These are phyloP conservation scores for Venustaconcha ellipsiformis DNA, from an alignment of 1,140 invertebrate genomes.

Conservation along the genomic window DNA sequence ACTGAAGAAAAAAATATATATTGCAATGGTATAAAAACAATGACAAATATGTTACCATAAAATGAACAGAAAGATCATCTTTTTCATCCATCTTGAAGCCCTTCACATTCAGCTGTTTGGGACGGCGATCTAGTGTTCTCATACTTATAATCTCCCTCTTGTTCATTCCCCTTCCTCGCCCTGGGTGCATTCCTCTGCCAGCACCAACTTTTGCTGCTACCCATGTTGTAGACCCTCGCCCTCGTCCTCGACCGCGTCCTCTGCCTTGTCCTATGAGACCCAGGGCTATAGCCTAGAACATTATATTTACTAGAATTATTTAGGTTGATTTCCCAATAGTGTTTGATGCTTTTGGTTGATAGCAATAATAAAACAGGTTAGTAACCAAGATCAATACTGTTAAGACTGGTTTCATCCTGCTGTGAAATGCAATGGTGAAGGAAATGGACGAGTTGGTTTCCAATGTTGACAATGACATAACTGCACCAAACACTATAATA, in stretches of 20 bases:
- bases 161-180: constrained; percentile 35
- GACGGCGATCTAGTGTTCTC: constrained; percentile 83
- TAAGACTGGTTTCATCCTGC: background rate
- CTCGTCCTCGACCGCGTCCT: constrained; percentile 36
- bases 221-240: constrained; percentile 41
- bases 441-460: background rate
- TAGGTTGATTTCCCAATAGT: background rate
- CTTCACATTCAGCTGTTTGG: constrained; percentile 82
- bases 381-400: background rate
- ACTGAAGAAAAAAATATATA: no score
- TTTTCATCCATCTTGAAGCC: constrained; percentile 82
- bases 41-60: constrained; percentile 74
- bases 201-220: constrained; percentile 34
- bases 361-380: background rate
- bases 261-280: constrained; percentile 56
- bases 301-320: background rate
- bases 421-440: background rate
- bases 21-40: constrained; percentile 3
- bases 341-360: background rate
- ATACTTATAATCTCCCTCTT: constrained; percentile 34
- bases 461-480: no score
- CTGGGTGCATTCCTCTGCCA: constrained; percentile 19
- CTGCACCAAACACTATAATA: no score
- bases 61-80: constrained; percentile 78
- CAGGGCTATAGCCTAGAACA: constrained; percentile 57